These are phyloP conservation scores for Lophura nycthemera DNA, from an alignment of 2,113 vertebrate species.

Conservation along the genomic window DNA sequence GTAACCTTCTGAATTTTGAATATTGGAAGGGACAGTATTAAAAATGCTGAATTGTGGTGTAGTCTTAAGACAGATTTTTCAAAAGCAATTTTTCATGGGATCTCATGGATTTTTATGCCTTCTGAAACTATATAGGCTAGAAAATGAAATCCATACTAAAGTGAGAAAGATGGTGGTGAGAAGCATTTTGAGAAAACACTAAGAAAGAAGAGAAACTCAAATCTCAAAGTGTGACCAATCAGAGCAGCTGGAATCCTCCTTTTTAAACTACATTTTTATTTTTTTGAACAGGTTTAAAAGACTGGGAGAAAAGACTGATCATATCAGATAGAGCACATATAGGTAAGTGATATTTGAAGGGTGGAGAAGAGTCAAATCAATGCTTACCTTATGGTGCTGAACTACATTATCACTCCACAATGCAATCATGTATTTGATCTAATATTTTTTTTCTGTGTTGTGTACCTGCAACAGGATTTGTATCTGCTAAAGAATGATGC, in stretches of 20 bases:
- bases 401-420: neutral
- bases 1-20: neutral
- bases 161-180: neutral
- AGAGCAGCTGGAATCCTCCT: neutral
- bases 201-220: neutral
- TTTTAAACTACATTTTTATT: neutral
- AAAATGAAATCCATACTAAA: neutral
- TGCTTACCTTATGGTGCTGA: neutral
- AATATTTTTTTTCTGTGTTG: neutral
- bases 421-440: neutral
- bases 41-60: neutral
- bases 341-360: conserved; percentile 76
- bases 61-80: neutral
- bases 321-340: conserved; percentile 97
- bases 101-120: neutral
- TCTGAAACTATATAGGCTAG: neutral
- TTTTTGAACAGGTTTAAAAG: conserved; percentile 87
- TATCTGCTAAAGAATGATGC: neutral
- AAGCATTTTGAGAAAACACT: neutral
- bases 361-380: neutral
- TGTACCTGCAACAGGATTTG: neutral
- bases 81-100: neutral
- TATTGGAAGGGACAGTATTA: neutral
- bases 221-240: neutral
- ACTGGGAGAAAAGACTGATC: conserved; percentile 96